Evolutionary conservation across 2,888 invertebrate genomes (phyloP).

Genomic region (Xylota segnis): DNA sequence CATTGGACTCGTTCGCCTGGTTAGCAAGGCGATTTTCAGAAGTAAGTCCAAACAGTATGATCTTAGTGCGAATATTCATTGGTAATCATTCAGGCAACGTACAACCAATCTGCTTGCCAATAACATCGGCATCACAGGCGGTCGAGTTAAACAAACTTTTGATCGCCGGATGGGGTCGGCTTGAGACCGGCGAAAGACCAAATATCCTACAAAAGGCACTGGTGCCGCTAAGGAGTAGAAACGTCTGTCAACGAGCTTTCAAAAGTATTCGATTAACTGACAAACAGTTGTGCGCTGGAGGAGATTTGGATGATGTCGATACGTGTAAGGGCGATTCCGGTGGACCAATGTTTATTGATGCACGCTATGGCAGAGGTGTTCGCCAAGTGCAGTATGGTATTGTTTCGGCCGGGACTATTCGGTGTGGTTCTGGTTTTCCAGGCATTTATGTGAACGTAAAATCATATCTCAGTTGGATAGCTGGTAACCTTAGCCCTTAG

Average conservation of each 20-base stretch:
- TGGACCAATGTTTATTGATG: not conserved
- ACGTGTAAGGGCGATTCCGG: not conserved
- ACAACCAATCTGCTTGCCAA: not conserved
- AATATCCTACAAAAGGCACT: not conserved
- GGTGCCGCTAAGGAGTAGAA: not conserved
- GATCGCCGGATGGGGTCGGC: not conserved
- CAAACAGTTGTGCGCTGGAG: not conserved
- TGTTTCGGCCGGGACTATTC: not conserved
- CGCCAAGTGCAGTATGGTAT: not conserved
- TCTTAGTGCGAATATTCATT: not conserved
- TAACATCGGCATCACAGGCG: not conserved
- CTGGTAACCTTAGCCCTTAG: not conserved
- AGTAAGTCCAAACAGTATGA: not conserved
- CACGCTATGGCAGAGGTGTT: not conserved
- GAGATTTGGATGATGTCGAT: not conserved
- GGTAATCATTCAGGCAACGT: not conserved
- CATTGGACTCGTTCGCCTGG: not conserved
- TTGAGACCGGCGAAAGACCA: not conserved
- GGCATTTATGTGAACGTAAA: not conserved
- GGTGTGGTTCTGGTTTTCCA: not conserved
- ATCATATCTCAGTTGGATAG: not conserved
- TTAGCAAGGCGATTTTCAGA: not conserved
- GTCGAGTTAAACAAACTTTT: not conserved
- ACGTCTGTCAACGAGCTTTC: not conserved
- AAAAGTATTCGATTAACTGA: not conserved